phyloP scores from a whole-genome alignment of 2,113 vertebrate species.

The Chamaetylas fuelleborni region DNA sequence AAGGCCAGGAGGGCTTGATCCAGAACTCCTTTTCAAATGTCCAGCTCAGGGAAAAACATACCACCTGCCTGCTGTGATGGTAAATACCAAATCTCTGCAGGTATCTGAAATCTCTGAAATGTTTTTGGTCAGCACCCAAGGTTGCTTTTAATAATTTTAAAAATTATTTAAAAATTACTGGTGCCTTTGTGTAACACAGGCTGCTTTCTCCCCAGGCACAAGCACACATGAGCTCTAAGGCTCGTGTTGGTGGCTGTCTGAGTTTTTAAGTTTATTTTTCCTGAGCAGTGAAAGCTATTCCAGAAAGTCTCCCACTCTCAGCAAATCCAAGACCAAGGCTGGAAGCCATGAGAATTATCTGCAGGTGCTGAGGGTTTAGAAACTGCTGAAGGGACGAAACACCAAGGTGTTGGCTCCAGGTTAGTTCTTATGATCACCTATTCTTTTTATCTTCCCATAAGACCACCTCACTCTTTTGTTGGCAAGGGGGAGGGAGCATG shows the following conservation, averaged over 20 bases:
- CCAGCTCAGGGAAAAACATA: not conserved
- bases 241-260: fast-evolving
- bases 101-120: not conserved
- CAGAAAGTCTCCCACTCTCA: conserved; percentile 67
- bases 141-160: not conserved
- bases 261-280: not conserved
- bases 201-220: not conserved
- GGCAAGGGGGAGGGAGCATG: conserved; percentile 27
- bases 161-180: not conserved
- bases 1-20: not conserved
- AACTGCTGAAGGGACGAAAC: conserved; percentile 86
- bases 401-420: conserved; percentile 87
- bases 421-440: conserved; percentile 88
- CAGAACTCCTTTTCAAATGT: not conserved
- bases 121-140: not conserved
- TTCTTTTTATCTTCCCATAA: conserved; percentile 83
- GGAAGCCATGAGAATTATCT: conserved; percentile 83
- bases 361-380: conserved; percentile 86
- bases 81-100: not conserved
- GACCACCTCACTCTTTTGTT: conserved; percentile 74
- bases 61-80: not conserved
- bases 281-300: conserved; percentile 49
- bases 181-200: not conserved
- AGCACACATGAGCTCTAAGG: not conserved
- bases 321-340: conserved; percentile 74